Conservation (phyloP, 2,797 vertebrate species). For the Ficedula albicollis region DNA sequence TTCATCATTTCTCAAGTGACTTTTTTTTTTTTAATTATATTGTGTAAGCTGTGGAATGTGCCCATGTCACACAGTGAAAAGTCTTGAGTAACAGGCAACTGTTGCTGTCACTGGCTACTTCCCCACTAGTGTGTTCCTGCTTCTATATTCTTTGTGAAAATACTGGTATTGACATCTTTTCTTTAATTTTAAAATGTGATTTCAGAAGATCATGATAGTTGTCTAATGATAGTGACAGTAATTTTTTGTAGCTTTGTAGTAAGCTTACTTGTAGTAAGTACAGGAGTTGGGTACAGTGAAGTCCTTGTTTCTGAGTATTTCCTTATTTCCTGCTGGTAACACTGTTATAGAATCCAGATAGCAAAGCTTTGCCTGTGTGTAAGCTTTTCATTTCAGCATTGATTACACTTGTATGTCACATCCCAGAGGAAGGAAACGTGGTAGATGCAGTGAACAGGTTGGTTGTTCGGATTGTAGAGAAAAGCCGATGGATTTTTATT, state of each 20-base stretch:
- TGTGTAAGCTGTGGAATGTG: neutral
- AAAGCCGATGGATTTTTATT: neutral
- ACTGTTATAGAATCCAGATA: neutral
- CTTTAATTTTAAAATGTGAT: neutral
- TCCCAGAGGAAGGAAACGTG: neutral
- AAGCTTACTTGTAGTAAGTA: neutral
- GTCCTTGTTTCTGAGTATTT: neutral
- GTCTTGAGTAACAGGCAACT: neutral
- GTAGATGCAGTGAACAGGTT: neutral
- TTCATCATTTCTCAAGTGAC: neutral
- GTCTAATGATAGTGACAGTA: neutral
- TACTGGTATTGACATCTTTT: neutral
- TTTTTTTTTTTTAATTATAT: neutral
- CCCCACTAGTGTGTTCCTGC: neutral
- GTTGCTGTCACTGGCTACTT: neutral
- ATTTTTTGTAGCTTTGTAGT: neutral
- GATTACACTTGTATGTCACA: neutral
- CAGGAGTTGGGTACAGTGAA: neutral
- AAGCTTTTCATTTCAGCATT: neutral
- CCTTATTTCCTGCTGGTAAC: neutral
- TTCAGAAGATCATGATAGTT: neutral
- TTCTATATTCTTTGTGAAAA: neutral
- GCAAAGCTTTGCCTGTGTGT: neutral
- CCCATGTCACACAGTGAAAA: neutral
- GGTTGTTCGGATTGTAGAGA: neutral